phyloP scores from a whole-genome alignment of 2,797 vertebrate species.

The Eupleurogrammus muticus region DNA sequence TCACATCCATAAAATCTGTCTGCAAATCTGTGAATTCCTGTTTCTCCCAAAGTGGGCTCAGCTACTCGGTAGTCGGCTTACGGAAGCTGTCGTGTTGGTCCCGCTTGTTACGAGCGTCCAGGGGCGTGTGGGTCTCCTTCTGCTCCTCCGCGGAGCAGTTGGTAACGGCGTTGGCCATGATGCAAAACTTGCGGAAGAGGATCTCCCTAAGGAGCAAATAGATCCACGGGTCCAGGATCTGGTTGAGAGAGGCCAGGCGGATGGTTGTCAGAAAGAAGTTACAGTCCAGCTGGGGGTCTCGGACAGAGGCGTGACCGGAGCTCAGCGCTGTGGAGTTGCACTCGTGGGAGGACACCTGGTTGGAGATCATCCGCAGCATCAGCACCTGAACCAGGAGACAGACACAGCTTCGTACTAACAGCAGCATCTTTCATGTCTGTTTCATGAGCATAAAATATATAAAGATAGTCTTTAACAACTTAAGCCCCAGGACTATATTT shows the following conservation, averaged over 20 bases:
- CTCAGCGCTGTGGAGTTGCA: conserved; percentile 72
- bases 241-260: conserved; percentile 96
- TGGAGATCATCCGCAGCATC: conserved; percentile 93
- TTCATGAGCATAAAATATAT: not conserved
- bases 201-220: conserved; percentile 96
- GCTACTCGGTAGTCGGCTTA: conserved; percentile 56
- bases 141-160: conserved; percentile 85
- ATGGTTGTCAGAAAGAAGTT: conserved; percentile 91
- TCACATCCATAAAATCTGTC: conserved; percentile 15
- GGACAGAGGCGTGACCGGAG: conserved; percentile 13
- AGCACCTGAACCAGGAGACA: conserved; percentile 82
- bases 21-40: not conserved
- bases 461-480: no score
- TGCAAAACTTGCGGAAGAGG: conserved; percentile 91
- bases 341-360: conserved; percentile 84
- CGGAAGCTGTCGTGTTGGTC: conserved; percentile 63
- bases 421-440: not conserved
- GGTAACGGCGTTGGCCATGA: conserved; percentile 91
- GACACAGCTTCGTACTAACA: conserved; percentile 6
- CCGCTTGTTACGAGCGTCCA: conserved; percentile 73
- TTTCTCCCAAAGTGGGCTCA: conserved; percentile 6
- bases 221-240: conserved; percentile 98
- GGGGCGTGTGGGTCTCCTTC: conserved; percentile 76
- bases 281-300: conserved; percentile 84
- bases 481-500: no score